These are phyloP conservation scores for Lithobates pipiens DNA, from an alignment of 2,797 vertebrate species.

Conservation along the genomic window DNA sequence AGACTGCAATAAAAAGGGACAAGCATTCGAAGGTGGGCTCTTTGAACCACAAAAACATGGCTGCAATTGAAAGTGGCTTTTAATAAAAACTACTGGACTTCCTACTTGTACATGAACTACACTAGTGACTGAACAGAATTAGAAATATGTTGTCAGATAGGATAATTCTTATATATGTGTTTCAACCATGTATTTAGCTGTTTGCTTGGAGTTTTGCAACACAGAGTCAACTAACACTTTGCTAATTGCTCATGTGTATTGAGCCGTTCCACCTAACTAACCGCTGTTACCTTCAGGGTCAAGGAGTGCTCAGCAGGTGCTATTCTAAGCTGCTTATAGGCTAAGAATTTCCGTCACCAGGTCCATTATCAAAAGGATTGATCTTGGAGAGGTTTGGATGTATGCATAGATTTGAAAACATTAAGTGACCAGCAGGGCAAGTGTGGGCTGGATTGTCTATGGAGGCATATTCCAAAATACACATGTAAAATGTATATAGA, in stretches of 20 bases:
- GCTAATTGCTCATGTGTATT: not conserved
- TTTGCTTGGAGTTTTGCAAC: not conserved
- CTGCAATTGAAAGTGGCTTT: too few species aligned
- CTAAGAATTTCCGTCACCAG: not conserved
- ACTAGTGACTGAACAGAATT: too few species aligned
- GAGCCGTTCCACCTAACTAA: not conserved
- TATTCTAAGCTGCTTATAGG: not conserved
- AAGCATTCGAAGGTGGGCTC: too few species aligned
- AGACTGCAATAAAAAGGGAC: too few species aligned
- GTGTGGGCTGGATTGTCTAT: not conserved
- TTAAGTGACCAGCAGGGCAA: not conserved
- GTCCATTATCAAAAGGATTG: not conserved
- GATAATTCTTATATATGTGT: too few species aligned
- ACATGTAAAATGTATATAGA: not conserved
- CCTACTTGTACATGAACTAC: too few species aligned
- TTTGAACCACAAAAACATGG: too few species aligned
- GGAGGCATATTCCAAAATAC: not conserved
- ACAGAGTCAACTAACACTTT: not conserved
- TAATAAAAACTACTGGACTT: too few species aligned
- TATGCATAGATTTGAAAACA: not conserved
- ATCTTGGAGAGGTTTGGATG: not conserved
- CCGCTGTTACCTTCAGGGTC: not conserved
- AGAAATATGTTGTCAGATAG: too few species aligned
- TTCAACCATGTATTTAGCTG: too few species aligned
- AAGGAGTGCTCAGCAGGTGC: not conserved